phyloP scores from a whole-genome alignment of 2,797 vertebrate genomes.

The Hydrocynus forskahlii region DNA sequence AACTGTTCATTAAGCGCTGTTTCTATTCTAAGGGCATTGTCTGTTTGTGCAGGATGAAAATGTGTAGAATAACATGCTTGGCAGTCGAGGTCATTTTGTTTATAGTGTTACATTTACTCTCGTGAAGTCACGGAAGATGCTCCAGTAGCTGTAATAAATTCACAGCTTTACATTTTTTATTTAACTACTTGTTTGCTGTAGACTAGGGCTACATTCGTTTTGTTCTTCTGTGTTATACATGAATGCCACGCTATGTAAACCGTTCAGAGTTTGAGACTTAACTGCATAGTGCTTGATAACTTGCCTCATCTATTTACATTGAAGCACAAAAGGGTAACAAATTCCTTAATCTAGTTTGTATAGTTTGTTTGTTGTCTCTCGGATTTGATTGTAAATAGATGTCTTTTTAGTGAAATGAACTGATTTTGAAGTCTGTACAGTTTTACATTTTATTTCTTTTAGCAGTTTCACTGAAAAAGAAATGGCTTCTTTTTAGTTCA shows the following conservation, averaged over 20 bases:
- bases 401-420: slow-evolving; percentile 11
- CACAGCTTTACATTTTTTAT: neutral
- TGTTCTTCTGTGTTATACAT: too few species aligned
- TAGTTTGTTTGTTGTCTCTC: slow-evolving; percentile 17
- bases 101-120: neutral
- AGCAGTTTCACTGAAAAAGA: slow-evolving; percentile 1
- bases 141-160: neutral
- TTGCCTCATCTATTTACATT: slow-evolving; percentile 1
- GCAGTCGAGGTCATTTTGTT: neutral
- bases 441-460: slow-evolving; percentile 24
- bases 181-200: neutral
- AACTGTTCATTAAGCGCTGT: neutral
- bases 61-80: neutral
- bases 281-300: neutral
- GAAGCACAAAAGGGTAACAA: neutral
- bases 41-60: neutral
- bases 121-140: neutral
- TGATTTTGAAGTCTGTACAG: slow-evolving; percentile 36
- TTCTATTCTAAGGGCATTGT: neutral
- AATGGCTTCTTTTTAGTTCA: slow-evolving; percentile 1
- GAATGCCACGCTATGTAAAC: neutral
- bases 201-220: neutral
- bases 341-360: slow-evolving; percentile 11
- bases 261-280: neutral
- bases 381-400: slow-evolving; percentile 27